Base-by-base conservation (phyloP, 2,797 vertebrate genomes). In the Tenualosa thibaudeaui region DNA sequence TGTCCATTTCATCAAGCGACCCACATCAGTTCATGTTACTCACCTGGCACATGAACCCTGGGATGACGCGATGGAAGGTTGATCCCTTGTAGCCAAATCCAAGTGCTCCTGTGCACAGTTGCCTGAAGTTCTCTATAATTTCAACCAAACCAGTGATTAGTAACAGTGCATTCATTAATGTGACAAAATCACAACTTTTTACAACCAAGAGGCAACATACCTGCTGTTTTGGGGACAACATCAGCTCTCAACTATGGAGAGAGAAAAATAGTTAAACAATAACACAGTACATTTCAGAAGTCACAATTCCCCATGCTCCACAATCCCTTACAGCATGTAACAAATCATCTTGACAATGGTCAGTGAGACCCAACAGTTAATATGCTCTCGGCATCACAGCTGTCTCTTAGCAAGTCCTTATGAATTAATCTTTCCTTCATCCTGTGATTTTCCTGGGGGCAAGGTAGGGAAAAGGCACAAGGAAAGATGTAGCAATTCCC, bases 221-320 rank as follows among this genome's bases (percentile, higher is more conserved):
- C 96, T 95, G 95, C 96, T 5, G 98, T 99, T 94, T 93, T 97
- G 54, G 98, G 98, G n/a, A 98, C 97, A 22, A 96, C 95, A 40
- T 98, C 97, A 17, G 87, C 65, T 2, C 89, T 93, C 2, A 99
- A 95, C 98, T 99, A 91, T 85, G 1, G 26, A 93, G 49, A 87
- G 88, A 68, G 37, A 87, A 6, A 24, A 31, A 31, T 31, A 31
- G 31, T 31, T 31, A 31, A 40, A 24, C 40, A n/a, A 75, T 40
- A 88, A 10, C n/a, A 37, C 15, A 56, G 10, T 53, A 19, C 6
- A n/a, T 2, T n/a, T 15, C 22, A 84, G 13, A 31, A 31, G 1
- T 31, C 31, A 24, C 4, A 0, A 17, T 10, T 82, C 13, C 9
- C 9, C 49, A 15, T 15, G 15, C 53, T 13, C 13, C 2, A 53